These are phyloP conservation scores for Podiceps cristatus DNA, from an alignment of 2,113 vertebrate genomes.

Conservation along the genomic window DNA sequence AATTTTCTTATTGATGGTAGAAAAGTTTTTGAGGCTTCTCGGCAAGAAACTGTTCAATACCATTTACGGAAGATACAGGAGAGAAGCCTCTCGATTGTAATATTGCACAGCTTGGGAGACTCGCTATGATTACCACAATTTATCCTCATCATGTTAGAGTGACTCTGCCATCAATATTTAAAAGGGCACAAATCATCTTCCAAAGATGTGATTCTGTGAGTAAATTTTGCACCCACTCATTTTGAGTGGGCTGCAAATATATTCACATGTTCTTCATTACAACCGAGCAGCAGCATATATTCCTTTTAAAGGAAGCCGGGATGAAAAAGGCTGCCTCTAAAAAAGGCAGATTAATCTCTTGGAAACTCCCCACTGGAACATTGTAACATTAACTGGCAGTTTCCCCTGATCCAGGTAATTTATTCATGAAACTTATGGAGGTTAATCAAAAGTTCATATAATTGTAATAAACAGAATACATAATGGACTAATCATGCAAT, in stretches of 20 bases:
- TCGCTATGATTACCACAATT: neutral
- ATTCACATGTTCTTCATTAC: neutral
- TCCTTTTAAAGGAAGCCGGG: slow-evolving; percentile 7
- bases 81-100: neutral
- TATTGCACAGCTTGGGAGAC: neutral
- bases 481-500: slow-evolving; percentile 78
- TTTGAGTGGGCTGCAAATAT: neutral
- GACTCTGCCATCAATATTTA: neutral
- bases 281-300: neutral
- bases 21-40: neutral
- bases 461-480: slow-evolving; percentile 76
- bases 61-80: neutral
- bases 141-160: neutral
- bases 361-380: slow-evolving; percentile 64
- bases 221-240: slow-evolving; percentile 32
- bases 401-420: slow-evolving; percentile 75
- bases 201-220: neutral
- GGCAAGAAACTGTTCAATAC: neutral
- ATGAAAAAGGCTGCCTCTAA: slow-evolving; percentile 16
- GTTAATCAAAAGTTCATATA: slow-evolving; percentile 77
- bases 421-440: slow-evolving; percentile 76
- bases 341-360: slow-evolving; percentile 62
- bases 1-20: neutral
- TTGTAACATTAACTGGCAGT: slow-evolving; percentile 56
- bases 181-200: slow-evolving; percentile 37